phyloP scores from a whole-genome alignment of 2,113 vertebrate species.

The Misgurnus anguillicaudatus region DNA sequence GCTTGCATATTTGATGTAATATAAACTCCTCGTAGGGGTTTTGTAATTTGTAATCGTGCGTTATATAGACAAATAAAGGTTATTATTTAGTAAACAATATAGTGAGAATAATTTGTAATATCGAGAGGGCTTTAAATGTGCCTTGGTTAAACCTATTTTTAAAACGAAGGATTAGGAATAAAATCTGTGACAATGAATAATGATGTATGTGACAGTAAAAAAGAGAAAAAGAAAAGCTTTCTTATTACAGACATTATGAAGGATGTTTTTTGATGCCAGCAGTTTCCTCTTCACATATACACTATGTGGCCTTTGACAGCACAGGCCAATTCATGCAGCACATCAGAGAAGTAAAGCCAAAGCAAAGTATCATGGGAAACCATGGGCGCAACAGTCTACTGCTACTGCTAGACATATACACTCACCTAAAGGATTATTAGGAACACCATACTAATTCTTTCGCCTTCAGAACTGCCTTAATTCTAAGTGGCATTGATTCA shows the following conservation, averaged over 20 bases:
- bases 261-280: conserved; percentile 25
- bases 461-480: too few species aligned
- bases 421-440: too few species aligned
- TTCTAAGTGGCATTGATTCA: too few species aligned
- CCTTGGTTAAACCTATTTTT: too few species aligned
- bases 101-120: too few species aligned
- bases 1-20: neutral
- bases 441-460: too few species aligned
- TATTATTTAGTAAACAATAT: too few species aligned
- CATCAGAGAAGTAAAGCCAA: conserved; percentile 21
- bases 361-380: conserved; percentile 13
- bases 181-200: neutral
- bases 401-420: neutral
- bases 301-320: conserved; percentile 42
- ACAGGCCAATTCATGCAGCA: conserved; percentile 31
- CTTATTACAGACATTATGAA: neutral
- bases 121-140: too few species aligned
- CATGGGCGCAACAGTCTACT: neutral
- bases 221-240: neutral
- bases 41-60: neutral
- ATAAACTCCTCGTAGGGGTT: neutral
- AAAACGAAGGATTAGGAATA: too few species aligned
- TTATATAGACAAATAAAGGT: too few species aligned
- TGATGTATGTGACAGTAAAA: too few species aligned
- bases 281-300: conserved; percentile 16